Percentiles rank a stretch among this genome's conserved stretches.
Conservation (phyloP, 2,888 invertebrate genomes). For the Unio delphinus region DNA sequence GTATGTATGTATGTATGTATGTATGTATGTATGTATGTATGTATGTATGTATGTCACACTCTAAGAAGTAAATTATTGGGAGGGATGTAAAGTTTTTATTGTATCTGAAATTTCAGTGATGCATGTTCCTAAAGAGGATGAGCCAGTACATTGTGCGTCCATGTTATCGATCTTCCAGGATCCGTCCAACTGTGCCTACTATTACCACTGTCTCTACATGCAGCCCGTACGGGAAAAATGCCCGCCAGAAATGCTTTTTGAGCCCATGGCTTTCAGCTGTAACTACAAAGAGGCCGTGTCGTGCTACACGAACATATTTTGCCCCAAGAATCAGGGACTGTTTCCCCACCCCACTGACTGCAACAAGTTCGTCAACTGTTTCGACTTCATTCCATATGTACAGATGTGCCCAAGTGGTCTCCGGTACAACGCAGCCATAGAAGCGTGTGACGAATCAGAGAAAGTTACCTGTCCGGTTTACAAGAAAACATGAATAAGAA, state of each 20-base stretch:
- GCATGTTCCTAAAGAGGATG: conserved; percentile 35
- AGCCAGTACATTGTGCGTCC: conserved; percentile 61
- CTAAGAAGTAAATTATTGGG: no score
- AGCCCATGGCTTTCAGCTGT: conserved; percentile 40
- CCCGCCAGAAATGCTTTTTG: conserved; percentile 41
- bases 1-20: no score
- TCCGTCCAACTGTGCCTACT: conserved; percentile 50
- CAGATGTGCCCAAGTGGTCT: conserved; percentile 36
- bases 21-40: no score
- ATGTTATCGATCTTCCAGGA: conserved; percentile 36
- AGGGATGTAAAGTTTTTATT: background rate
- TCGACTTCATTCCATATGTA: conserved; percentile 45
- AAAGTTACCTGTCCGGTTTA: conserved; percentile 32
- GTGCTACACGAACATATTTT: conserved; percentile 42
- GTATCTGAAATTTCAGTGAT: conserved; percentile 26
- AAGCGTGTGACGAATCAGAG: conserved; percentile 33
- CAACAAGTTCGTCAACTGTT: conserved; percentile 46
- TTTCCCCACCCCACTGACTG: conserved; percentile 46
- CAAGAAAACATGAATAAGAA: background rate
- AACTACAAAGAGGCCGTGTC: conserved; percentile 47
- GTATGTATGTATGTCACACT: no score
- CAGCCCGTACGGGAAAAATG: conserved; percentile 42
- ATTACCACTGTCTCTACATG: conserved; percentile 40
- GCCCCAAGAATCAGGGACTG: conserved; percentile 36
- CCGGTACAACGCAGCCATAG: conserved; percentile 69